Percentiles rank a stretch among this genome's conserved stretches.
Evolutionary conservation across 1,140 invertebrate species (phyloP).

Genomic region (Pseudomyrmex flavicornis): DNA sequence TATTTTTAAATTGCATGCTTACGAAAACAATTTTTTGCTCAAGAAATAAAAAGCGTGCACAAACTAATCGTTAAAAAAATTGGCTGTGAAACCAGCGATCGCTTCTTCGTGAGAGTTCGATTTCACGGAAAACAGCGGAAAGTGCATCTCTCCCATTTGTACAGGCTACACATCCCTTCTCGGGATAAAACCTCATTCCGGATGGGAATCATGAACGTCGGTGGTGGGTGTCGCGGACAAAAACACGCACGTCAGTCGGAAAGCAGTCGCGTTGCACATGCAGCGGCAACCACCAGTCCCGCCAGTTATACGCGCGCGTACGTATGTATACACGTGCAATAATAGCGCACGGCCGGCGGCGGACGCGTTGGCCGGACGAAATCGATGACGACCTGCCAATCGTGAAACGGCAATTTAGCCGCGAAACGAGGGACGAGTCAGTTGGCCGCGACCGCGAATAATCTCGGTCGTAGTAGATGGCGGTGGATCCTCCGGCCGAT

Average conservation of each 20-base stretch:
- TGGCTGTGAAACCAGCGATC: too few species aligned
- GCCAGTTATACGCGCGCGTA: conserved; percentile 47
- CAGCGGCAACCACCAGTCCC: conserved; percentile 53
- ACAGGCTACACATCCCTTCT: not conserved
- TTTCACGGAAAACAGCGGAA: too few species aligned
- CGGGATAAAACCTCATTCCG: conserved; percentile 65
- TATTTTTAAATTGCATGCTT: too few species aligned
- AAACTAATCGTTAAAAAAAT: too few species aligned
- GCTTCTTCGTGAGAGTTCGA: too few species aligned
- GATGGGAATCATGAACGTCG: conserved; percentile 61
- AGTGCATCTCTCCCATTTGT: not conserved
- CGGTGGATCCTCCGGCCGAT: conserved; percentile 20
- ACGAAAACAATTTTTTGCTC: too few species aligned
- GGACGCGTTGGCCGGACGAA: conserved; percentile 50
- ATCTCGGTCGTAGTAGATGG: conserved; percentile 40
- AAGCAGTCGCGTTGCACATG: conserved; percentile 54
- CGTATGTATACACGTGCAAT: conserved; percentile 61
- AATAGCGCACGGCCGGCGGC: conserved; percentile 64
- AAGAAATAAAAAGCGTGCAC: too few species aligned
- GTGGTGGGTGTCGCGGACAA: conserved; percentile 60
- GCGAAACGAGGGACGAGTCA: conserved; percentile 66
- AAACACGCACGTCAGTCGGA: conserved; percentile 63
- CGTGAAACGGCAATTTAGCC: conserved; percentile 72
- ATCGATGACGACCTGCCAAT: conserved; percentile 74
- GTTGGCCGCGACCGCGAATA: conserved; percentile 63